These are phyloP conservation scores for Oegoconia quadripuncta DNA, from an alignment of 2,888 invertebrate species.

Conservation along the genomic window DNA sequence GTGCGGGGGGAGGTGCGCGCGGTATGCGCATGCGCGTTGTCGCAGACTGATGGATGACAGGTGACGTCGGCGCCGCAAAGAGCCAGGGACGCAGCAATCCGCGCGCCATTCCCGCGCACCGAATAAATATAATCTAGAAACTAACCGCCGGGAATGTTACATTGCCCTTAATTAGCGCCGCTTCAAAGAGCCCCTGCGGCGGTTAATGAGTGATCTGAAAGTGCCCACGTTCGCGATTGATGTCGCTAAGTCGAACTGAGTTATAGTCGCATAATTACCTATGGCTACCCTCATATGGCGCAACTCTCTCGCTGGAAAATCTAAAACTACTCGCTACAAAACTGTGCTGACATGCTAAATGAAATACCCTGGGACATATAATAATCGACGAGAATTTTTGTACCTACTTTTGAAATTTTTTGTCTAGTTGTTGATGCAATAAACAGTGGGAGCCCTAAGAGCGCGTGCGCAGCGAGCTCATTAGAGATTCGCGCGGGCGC, in stretches of 20 bases:
- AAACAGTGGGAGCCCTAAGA: slow-evolving; percentile 35
- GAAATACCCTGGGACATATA: too few species aligned
- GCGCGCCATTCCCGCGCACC: slow-evolving; percentile 26
- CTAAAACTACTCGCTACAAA: too few species aligned
- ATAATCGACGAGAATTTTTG: too few species aligned
- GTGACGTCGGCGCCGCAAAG: slow-evolving; percentile 66
- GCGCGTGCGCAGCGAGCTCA: slow-evolving; percentile 33
- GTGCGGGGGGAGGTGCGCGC: slow-evolving; percentile 34
- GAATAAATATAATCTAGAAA: slow-evolving; percentile 48
- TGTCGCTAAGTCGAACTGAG: slow-evolving; percentile 14
- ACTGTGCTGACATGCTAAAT: too few species aligned
- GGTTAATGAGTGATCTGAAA: slow-evolving; percentile 37
- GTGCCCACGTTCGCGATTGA: slow-evolving; percentile 21
- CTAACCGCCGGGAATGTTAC: slow-evolving; percentile 30
- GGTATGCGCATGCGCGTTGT: slow-evolving; percentile 67
- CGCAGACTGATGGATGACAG: slow-evolving; percentile 78
- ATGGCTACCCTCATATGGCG: too few species aligned
- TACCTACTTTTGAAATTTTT: too few species aligned
- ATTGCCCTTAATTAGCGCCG: slow-evolving; percentile 38
- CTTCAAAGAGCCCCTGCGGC: slow-evolving; percentile 37
- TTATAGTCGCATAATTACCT: too few species aligned
- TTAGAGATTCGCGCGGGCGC: slow-evolving; percentile 48
- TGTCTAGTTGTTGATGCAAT: neutral
- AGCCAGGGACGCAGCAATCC: slow-evolving; percentile 42
- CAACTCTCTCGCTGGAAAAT: too few species aligned